A percentile compares a stretch with the other conserved stretches of the same genome.
Evolutionary conservation across 2,113 vertebrate genomes (phyloP).

Genomic region (Spizaetus ornatus): DNA sequence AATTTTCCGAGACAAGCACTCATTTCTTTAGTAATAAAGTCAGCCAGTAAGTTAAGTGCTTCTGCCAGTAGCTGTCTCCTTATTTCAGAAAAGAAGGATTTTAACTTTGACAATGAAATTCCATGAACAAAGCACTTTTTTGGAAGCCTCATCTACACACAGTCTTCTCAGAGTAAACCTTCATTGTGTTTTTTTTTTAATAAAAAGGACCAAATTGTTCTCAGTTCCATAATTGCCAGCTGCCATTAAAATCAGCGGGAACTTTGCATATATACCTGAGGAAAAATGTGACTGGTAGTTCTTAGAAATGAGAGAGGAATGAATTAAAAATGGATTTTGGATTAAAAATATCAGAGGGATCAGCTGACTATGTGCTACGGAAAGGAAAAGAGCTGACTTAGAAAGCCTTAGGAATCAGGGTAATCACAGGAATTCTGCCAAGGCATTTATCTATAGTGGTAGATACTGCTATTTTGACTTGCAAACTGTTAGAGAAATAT

Average conservation of each 20-base stretch:
- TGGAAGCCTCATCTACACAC: background rate
- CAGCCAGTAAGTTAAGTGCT: background rate
- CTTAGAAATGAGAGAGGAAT: background rate
- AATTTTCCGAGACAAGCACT: background rate
- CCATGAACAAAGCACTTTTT: background rate
- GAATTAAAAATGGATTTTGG: constrained; percentile 19
- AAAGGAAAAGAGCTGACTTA: constrained; percentile 34
- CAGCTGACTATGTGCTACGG: background rate
- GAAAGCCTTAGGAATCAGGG: background rate
- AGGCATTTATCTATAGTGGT: background rate
- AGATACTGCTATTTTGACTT: constrained; percentile 33
- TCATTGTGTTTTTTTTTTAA: background rate
- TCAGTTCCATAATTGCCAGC: background rate
- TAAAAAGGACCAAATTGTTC: background rate
- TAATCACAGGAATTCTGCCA: constrained; percentile 20
- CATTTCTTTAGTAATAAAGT: background rate
- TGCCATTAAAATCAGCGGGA: background rate
- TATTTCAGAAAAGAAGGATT: background rate
- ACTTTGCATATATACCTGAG: background rate
- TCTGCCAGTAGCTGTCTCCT: background rate
- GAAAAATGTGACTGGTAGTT: background rate
- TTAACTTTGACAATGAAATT: background rate
- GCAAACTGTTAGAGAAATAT: background rate
- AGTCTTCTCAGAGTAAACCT: background rate
- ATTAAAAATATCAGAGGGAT: constrained; percentile 5